These are phyloP conservation scores for Mareca strepera DNA, from an alignment of 2,797 vertebrate species.

Conservation along the genomic window DNA sequence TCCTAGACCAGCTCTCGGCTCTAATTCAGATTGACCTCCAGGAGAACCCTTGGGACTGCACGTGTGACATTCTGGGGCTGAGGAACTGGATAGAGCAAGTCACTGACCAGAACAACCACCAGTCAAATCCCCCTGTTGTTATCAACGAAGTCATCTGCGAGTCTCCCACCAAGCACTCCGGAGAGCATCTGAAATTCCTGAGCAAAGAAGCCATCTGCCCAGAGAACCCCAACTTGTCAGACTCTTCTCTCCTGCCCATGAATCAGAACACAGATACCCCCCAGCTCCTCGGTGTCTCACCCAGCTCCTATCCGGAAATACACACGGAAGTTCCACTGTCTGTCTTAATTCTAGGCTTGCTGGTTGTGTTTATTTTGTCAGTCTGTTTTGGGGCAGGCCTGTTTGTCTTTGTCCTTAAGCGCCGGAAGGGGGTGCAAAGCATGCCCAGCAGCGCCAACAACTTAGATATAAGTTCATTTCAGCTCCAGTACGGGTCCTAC, in stretches of 20 bases:
- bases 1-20: constrained; percentile 93
- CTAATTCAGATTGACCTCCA: constrained; percentile 98
- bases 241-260: constrained; percentile 82
- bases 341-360: constrained; percentile 93
- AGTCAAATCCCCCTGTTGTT: constrained; percentile 90
- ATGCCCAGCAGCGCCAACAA: constrained; percentile 89
- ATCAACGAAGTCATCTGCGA: constrained; percentile 97
- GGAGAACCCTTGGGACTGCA: constrained; percentile 99
- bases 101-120: constrained; percentile 62
- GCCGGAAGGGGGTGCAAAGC: constrained; percentile 89
- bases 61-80: constrained; percentile 92
- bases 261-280: constrained; percentile 83
- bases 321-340: constrained; percentile 94
- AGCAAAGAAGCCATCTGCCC: constrained; percentile 94
- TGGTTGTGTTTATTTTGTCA: constrained; percentile 96
- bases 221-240: constrained; percentile 84
- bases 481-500: constrained; percentile 95
- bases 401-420: constrained; percentile 96
- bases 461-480: constrained; percentile 92
- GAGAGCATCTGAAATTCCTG: constrained; percentile 91
- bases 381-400: constrained; percentile 96
- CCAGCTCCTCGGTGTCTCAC: constrained; percentile 77
- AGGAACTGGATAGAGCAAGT: constrained; percentile 96
- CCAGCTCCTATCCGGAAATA: constrained; percentile 85
- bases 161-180: constrained; percentile 91